Percentiles rank a stretch among this genome's conserved stretches.
Evolutionary conservation across 2,797 vertebrate species (phyloP).

Genomic region (Acridotheres tristis): DNA sequence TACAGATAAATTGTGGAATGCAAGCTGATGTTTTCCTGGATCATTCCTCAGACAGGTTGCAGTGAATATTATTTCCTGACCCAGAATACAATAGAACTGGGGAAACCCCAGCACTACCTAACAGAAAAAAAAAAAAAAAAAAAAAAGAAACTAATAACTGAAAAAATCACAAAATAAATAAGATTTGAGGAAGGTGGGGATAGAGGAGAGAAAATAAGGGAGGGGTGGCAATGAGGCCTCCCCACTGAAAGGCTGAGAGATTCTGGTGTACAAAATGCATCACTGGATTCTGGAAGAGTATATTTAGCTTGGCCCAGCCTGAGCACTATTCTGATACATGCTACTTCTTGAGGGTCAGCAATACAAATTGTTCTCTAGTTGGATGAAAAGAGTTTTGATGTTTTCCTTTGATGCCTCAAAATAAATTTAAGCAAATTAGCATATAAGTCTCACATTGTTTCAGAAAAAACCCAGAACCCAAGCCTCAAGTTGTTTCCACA

Average conservation of each 20-base stretch:
- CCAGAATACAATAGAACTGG: not conserved
- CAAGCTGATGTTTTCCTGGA: not conserved
- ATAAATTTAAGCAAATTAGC: not conserved
- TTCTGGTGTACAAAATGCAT: not conserved
- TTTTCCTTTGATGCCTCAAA: not conserved
- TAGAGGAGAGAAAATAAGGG: not conserved
- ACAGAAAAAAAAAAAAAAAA: fast-evolving
- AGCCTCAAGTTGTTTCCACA: not conserved
- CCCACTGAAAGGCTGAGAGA: not conserved
- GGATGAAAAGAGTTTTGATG: not conserved
- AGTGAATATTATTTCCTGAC: not conserved
- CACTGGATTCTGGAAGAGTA: not conserved
- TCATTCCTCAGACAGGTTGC: not conserved
- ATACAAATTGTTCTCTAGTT: not conserved
- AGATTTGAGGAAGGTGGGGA: not conserved
- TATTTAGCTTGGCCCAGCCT: not conserved
- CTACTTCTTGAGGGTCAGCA: not conserved
- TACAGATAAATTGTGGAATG: not conserved
- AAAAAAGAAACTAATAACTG: not conserved
- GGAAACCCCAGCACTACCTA: not conserved
- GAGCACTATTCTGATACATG: not conserved
- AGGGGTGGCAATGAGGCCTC: not conserved
- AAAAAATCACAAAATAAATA: not conserved
- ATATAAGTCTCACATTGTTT: not conserved
- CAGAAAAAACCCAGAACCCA: not conserved